These are phyloP conservation scores for Stenolophus ochropezus DNA, from an alignment of 2,888 invertebrate genomes.

Conservation along the genomic window DNA sequence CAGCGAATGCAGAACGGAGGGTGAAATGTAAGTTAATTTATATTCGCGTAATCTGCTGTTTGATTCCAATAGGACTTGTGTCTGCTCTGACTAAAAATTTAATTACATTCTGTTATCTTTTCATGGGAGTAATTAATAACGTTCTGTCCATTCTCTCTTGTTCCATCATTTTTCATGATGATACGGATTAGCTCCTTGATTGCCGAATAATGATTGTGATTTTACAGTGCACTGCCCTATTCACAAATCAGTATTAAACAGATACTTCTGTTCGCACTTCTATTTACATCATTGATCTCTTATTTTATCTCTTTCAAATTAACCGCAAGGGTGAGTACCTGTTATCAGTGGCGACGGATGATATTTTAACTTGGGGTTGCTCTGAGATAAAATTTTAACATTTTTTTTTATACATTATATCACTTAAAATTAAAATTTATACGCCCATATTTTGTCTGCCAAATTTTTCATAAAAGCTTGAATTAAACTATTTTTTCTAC, in stretches of 20 bases:
- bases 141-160: conserved; percentile 35
- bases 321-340: too few species aligned
- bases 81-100: conserved; percentile 51
- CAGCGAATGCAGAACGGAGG: conserved; percentile 25
- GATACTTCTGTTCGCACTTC: not conserved
- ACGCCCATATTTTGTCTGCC: too few species aligned
- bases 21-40: conserved; percentile 57
- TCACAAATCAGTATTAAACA: not conserved
- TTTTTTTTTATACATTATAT: too few species aligned
- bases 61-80: conserved; percentile 51
- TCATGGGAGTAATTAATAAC: conserved; percentile 55
- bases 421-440: too few species aligned
- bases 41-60: conserved; percentile 58
- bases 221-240: conserved; percentile 42
- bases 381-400: too few species aligned
- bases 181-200: conserved; percentile 53
- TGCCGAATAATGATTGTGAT: conserved; percentile 45
- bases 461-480: too few species aligned
- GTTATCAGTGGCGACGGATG: too few species aligned
- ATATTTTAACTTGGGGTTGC: too few species aligned
- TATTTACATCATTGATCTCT: not conserved
- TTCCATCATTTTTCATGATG: conserved; percentile 52
- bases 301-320: too few species aligned
- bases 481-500: too few species aligned
- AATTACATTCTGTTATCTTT: conserved; percentile 59